Evolutionary conservation across 2,797 vertebrate species (phyloP).

Genomic region (Aldrovandia affinis): DNA sequence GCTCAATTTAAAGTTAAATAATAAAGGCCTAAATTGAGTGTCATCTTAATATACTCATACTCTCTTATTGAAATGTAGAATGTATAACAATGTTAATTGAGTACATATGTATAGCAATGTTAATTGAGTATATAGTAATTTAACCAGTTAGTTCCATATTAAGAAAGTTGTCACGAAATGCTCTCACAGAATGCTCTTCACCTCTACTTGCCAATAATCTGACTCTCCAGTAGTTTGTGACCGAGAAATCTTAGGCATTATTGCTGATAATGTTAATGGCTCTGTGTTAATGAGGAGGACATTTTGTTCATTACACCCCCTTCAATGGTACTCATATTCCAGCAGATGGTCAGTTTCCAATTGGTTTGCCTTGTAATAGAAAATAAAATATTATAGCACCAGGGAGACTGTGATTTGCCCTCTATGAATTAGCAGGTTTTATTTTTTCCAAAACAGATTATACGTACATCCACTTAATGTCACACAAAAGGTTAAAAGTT

Average conservation of each 20-base stretch:
- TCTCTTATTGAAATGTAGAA: too few species aligned
- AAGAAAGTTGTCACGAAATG: neutral
- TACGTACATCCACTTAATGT: slow-evolving; percentile 71
- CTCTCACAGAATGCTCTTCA: slow-evolving; percentile 18
- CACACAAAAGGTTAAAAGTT: slow-evolving; percentile 79
- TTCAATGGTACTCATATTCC: slow-evolving; percentile 72
- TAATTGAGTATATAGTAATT: slow-evolving; percentile 3
- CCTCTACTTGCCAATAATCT: slow-evolving; percentile 23
- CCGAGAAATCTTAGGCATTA: slow-evolving; percentile 50
- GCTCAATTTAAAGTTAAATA: neutral
- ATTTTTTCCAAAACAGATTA: slow-evolving; percentile 69
- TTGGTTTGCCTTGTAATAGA: slow-evolving; percentile 18
- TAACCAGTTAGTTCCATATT: neutral
- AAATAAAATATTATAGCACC: slow-evolving; percentile 83
- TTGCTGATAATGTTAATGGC: slow-evolving; percentile 71
- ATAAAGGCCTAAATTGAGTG: neutral
- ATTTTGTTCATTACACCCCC: slow-evolving; percentile 82
- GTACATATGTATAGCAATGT: too few species aligned
- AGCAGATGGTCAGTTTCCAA: slow-evolving; percentile 58
- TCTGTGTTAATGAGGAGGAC: slow-evolving; percentile 66
- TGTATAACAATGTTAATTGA: too few species aligned
- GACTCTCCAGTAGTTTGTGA: slow-evolving; percentile 47
- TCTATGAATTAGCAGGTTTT: slow-evolving; percentile 74
- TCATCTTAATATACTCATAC: too few species aligned
- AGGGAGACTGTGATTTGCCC: slow-evolving; percentile 78